Base-by-base conservation (phyloP, 2,797 vertebrate genomes). In the Rhinoraja longicauda region DNA sequence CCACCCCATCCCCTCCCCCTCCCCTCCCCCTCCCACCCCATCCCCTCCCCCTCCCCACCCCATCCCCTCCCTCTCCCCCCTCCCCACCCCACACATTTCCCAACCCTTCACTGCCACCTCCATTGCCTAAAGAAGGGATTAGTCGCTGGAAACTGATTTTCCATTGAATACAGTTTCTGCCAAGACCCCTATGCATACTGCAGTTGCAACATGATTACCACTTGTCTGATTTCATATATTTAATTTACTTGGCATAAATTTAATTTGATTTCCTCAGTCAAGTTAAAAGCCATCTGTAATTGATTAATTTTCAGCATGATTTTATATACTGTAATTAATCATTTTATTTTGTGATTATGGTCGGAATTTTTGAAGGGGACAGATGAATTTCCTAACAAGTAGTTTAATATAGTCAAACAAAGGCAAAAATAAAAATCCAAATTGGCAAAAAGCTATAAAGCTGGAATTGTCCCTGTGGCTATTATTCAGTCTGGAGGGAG, bases 151-250 rank as follows among this genome's bases (percentile, higher is more conserved):
- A 92, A 92, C 21, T 57, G 90, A 75, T 13, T 57, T 88, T 92
- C 36, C 45, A 75, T 92, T 92, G 72, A 92, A 75, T 92, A 92
- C 39, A 57, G 90, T 92, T 75, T 92, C 90, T 92, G 90, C 70
- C 39, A 75, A 39, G 67, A 72, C 36, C 92, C 72, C 29, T 36
- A 75, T 26, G 70, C 10, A 29, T 72, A 73, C 39, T 92, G 90
- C 39, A 75, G 13, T 57, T 92, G 39, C 45, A 92, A 73, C 13
- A 59, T 62, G 24, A 62, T 70, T 92, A 70, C 32, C 90, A 17
- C 90, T 92, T 75, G 24, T 75, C 70, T 29, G 39, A 75, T 92
- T 26, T n/a, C 73, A 75, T 53, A 53, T 92, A 73, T 39, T 39
- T 92, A 92, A 92, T 92, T 75, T 70, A 75, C 39, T 29, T 73